Percentiles rank a stretch among this genome's conserved stretches.
phyloP scores from a whole-genome alignment of 2,113 vertebrate genomes.

The Rhynchopsitta pachyrhyncha region DNA sequence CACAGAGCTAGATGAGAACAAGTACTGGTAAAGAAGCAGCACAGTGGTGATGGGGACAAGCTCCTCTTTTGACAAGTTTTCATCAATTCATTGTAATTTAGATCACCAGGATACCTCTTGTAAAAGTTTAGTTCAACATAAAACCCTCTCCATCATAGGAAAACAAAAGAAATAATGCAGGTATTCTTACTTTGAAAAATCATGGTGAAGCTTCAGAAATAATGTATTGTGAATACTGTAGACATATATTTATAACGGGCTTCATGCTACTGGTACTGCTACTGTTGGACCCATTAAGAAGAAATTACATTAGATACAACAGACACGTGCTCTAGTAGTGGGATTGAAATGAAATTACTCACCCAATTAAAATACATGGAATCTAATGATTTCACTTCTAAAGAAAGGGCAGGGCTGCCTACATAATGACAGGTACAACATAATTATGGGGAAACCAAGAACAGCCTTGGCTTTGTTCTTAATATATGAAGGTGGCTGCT shows the following conservation, averaged over 20 bases:
- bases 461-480: neutral
- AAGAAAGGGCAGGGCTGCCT: neutral
- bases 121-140: neutral
- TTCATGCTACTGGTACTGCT: neutral
- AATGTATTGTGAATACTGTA: neutral
- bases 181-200: neutral
- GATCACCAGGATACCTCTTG: neutral
- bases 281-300: neutral
- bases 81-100: neutral
- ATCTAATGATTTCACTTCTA: neutral
- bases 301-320: neutral
- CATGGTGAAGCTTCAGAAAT: neutral
- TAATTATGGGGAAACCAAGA: neutral
- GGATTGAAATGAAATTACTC: conserved; percentile 3
- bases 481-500: neutral
- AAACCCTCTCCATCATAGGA: neutral
- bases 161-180: neutral
- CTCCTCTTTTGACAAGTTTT: neutral
- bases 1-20: neutral
- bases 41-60: neutral
- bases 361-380: neutral
- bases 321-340: neutral
- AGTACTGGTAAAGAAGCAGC: neutral
- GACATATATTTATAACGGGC: neutral
- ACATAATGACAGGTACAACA: neutral